These are phyloP conservation scores for Julus scanicus DNA, from an alignment of 2,888 invertebrate species.

Conservation along the genomic window DNA sequence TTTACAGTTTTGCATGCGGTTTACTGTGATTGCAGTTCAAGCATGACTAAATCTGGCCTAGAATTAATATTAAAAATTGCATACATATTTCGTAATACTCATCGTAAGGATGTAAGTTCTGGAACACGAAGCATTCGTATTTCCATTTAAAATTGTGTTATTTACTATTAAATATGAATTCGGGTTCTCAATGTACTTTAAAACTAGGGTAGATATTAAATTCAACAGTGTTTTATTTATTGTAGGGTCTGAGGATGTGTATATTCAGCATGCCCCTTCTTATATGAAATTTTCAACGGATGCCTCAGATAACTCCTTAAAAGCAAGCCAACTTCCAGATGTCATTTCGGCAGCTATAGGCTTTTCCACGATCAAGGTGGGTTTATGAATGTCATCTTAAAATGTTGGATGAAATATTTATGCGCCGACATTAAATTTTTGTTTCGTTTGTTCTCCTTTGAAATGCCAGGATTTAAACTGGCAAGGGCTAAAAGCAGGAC, in stretches of 20 bases:
- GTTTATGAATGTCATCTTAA: not conserved
- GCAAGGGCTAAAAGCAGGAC: slow-evolving; percentile 75
- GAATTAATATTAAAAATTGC: no score
- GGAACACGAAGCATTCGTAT: no score
- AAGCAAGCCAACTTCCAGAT: slow-evolving; percentile 53
- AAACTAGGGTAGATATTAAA: no score
- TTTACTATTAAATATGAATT: no score
- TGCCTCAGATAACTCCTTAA: not conserved
- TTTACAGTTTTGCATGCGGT: no score
- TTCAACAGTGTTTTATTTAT: no score
- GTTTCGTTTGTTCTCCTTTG: not conserved
- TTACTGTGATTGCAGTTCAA: no score
- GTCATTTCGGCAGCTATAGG: slow-evolving; percentile 43
- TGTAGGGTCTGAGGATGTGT: slow-evolving; percentile 48
- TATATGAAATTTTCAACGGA: slow-evolving; percentile 48
- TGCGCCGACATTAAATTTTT: not conserved
- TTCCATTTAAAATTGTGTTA: no score
- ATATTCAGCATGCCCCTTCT: slow-evolving; percentile 53
- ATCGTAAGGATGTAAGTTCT: no score
- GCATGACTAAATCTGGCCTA: no score
- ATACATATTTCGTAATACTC: no score
- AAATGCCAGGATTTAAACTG: slow-evolving; percentile 66
- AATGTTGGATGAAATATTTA: not conserved
- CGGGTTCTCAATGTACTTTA: no score
- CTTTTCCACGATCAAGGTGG: slow-evolving; percentile 47